Evolutionary conservation across 2,888 invertebrate species (phyloP).

Genomic region (Bhutanitis thaidina): DNA sequence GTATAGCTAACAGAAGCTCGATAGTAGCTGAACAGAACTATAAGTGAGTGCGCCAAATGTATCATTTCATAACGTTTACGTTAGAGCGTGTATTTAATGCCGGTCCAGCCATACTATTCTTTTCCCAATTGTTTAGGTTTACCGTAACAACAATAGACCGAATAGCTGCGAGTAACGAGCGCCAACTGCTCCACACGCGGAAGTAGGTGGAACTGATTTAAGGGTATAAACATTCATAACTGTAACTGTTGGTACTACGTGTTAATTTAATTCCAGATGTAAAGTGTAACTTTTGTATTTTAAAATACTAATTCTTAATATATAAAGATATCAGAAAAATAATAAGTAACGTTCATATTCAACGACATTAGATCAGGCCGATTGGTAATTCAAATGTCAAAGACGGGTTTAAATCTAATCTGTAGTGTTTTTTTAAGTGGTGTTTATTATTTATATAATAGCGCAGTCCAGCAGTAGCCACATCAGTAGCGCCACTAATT

Average conservation of each 20-base stretch:
- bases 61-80: slow-evolving; percentile 66
- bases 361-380: no score
- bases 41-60: slow-evolving; percentile 46
- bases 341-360: no score
- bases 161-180: slow-evolving; percentile 47
- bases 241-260: not conserved
- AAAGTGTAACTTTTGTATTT: no score
- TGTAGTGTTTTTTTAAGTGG: no score
- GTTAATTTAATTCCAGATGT: no score
- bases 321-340: no score
- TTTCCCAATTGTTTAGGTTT: slow-evolving; percentile 56
- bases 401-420: no score
- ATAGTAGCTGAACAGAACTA: slow-evolving; percentile 33
- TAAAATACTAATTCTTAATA: no score
- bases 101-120: slow-evolving; percentile 61
- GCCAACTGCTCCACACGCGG: slow-evolving; percentile 48
- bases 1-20: slow-evolving; percentile 6
- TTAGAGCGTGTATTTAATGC: slow-evolving; percentile 52
- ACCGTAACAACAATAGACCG: slow-evolving; percentile 52
- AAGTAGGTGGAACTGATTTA: slow-evolving; percentile 10
- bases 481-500: no score
- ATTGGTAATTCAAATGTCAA: no score
- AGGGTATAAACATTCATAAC: slow-evolving; percentile 14
- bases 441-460: no score
- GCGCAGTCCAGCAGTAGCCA: no score